These are phyloP conservation scores for Euborellia annulipes DNA, from an alignment of 1,140 invertebrate species.

Conservation along the genomic window DNA sequence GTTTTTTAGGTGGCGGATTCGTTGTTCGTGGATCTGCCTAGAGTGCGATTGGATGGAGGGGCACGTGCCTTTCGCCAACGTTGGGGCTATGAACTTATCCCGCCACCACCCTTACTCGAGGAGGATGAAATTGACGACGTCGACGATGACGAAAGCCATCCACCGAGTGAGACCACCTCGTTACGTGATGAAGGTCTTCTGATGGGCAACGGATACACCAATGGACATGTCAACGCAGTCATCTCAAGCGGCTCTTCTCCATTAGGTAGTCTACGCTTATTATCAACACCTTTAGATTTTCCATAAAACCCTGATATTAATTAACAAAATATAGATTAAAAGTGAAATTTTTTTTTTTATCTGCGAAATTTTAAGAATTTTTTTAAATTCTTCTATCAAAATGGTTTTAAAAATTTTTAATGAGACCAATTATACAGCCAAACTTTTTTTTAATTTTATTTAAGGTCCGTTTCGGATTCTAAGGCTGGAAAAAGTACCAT, in stretches of 20 bases:
- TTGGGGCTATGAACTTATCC: constrained; percentile 45
- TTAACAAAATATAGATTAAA: too few relatives aligned
- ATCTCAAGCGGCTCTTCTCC: constrained; percentile 29
- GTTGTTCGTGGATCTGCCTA: constrained; percentile 44
- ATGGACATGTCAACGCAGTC: too few relatives aligned
- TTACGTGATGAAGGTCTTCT: constrained; percentile 28
- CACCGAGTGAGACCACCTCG: constrained; percentile 26
- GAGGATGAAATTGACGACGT: constrained; percentile 41
- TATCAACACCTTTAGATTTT: not conserved
- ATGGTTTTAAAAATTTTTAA: too few relatives aligned
- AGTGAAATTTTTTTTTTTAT: too few relatives aligned
- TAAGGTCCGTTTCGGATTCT: too few relatives aligned
- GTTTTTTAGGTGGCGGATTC: constrained; percentile 36
- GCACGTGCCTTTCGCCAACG: constrained; percentile 38
- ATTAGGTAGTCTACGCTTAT: constrained; percentile 30
- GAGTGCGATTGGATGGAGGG: constrained; percentile 50
- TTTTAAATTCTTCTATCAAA: too few relatives aligned
- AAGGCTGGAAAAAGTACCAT: too few relatives aligned
- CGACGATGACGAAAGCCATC: constrained; percentile 30
- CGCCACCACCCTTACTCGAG: constrained; percentile 46
- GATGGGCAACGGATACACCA: constrained; percentile 13
- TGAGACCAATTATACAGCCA: too few relatives aligned
- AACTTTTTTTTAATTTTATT: too few relatives aligned
- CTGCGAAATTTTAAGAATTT: too few relatives aligned
- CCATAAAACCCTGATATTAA: not conserved